Percentiles rank a stretch among this genome's conserved stretches.
Conservation (phyloP, 1,140 invertebrate species). For the Heliconius congener region DNA sequence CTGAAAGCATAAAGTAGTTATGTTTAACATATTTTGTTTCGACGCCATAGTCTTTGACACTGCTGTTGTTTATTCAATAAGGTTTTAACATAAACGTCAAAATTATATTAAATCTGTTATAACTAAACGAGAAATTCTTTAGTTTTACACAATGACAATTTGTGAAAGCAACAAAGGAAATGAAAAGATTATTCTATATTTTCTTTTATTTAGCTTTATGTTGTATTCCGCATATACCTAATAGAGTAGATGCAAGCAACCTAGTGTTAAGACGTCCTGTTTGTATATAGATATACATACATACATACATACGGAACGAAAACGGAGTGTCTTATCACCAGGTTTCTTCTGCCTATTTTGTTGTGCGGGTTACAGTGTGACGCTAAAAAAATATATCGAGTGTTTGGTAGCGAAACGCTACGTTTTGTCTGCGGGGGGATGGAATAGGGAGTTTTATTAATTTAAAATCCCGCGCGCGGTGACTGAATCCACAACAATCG, state of each 20-base stretch:
- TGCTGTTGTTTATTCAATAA: slow-evolving; percentile 21
- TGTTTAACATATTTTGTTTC: slow-evolving; percentile 1
- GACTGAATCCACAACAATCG: too few species aligned
- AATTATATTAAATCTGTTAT: not conserved
- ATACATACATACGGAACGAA: too few species aligned
- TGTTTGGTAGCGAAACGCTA: too few species aligned
- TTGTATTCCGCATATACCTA: not conserved
- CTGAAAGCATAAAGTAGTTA: not conserved
- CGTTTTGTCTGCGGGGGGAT: too few species aligned
- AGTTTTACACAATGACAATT: not conserved
- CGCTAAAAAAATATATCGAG: not conserved
- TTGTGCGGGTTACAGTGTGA: not conserved
- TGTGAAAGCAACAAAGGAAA: too few species aligned
- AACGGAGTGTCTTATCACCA: not conserved
- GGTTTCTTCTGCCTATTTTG: not conserved
- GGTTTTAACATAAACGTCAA: slow-evolving; percentile 11
- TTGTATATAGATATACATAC: not conserved
- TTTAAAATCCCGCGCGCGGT: too few species aligned
- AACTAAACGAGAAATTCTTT: not conserved
- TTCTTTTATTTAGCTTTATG: not conserved
- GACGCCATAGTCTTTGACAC: not conserved
- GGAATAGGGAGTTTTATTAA: too few species aligned
- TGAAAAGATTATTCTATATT: too few species aligned
- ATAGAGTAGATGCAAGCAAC: not conserved
- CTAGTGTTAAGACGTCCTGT: not conserved